Conservation (phyloP, 2,113 vertebrate species). For the Mastomys coucha region DNA sequence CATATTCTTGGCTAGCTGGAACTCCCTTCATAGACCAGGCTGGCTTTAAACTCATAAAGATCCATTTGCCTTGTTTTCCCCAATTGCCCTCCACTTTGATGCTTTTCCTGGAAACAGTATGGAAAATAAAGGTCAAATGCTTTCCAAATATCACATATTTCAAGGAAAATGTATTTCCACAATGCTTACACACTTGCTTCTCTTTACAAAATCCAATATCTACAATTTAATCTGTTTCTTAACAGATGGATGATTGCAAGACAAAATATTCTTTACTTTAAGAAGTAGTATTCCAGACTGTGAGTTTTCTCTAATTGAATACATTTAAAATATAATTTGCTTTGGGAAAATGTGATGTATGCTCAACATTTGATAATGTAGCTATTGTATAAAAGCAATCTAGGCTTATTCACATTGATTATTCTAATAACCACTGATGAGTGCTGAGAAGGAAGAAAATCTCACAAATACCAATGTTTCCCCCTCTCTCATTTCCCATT, state of each 20-base stretch:
- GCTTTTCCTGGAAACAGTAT: neutral
- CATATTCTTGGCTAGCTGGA: neutral
- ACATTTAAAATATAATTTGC: constrained; percentile 63
- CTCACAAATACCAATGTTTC: constrained; percentile 43
- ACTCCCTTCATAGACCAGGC: neutral
- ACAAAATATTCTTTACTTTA: constrained; percentile 46
- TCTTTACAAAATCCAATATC: neutral
- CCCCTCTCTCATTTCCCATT: neutral
- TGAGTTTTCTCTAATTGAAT: constrained; percentile 48
- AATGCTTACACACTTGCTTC: neutral
- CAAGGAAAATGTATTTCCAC: neutral
- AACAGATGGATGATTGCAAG: constrained; percentile 1
- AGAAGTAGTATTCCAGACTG: constrained; percentile 2
- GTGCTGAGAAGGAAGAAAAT: constrained; percentile 17
- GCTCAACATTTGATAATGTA: constrained; percentile 54
- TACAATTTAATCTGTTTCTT: neutral
- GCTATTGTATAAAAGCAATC: constrained; percentile 53
- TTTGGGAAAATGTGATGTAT: constrained; percentile 61
- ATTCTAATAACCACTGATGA: constrained; percentile 65
- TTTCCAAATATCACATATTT: neutral
- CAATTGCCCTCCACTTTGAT: neutral
- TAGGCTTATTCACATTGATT: constrained; percentile 61
- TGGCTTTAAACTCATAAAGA: neutral
- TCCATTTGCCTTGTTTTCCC: neutral
- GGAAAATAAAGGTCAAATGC: neutral